A percentile compares a stretch with the other conserved stretches of the same genome.
Evolutionary conservation across 2,113 vertebrate species (phyloP).

Genomic region (Periophthalmodon schlosseri): DNA sequence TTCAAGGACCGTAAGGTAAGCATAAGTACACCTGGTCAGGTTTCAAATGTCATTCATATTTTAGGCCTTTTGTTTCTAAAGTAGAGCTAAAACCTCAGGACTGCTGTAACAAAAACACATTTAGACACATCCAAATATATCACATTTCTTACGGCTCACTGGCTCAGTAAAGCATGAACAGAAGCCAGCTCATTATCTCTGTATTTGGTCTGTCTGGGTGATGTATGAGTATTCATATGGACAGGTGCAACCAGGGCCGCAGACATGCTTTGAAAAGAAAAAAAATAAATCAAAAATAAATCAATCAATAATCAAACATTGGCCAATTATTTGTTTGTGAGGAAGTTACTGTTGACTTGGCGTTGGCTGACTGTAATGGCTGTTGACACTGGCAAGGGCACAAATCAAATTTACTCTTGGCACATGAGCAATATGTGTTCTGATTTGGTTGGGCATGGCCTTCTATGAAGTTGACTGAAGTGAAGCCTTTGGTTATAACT

Average conservation of each 20-base stretch:
- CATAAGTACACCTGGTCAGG: neutral
- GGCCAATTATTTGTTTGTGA: neutral
- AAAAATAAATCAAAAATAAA: neutral
- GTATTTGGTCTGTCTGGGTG: neutral
- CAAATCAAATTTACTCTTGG: constrained; percentile 27
- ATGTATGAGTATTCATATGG: neutral
- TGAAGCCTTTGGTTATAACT: neutral
- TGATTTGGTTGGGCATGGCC: constrained; percentile 1
- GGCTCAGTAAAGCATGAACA: neutral
- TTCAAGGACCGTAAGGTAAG: constrained; percentile 49
- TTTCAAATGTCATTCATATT: neutral
- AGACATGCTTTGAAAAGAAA: neutral
- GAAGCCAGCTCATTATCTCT: constrained; percentile 10
- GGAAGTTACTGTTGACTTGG: neutral
- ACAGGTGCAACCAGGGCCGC: neutral
- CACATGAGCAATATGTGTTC: neutral
- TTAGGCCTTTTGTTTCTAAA: constrained; percentile 1
- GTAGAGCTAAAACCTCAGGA: neutral
- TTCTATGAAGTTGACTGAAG: neutral
- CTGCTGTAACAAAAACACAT: neutral
- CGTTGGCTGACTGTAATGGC: constrained; percentile 9
- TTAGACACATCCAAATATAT: neutral
- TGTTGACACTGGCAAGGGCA: neutral
- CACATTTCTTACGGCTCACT: neutral
- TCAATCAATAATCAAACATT: neutral